Conservation (phyloP, 2,888 invertebrate genomes). For the Cryptophagus acutangulus region DNA sequence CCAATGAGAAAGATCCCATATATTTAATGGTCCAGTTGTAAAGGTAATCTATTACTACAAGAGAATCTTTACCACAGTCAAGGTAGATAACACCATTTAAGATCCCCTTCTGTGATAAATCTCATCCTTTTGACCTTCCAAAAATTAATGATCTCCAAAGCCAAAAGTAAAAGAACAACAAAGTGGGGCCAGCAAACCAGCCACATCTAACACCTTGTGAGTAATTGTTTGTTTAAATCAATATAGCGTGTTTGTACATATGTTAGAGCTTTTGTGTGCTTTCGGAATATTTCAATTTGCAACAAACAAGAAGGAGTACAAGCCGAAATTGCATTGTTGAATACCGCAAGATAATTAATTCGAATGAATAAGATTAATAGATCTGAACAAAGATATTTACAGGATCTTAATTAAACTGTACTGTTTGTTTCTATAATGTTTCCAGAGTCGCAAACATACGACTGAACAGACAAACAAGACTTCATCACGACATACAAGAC, state of each 20-base stretch:
- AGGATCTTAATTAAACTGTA: slow-evolving; percentile 30
- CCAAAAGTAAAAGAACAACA: no score
- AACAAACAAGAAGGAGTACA: slow-evolving; percentile 19
- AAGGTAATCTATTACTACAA: slow-evolving; percentile 6
- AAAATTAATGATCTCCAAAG: no score
- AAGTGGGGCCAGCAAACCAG: no score
- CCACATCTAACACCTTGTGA: no score
- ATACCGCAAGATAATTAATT: slow-evolving; percentile 28
- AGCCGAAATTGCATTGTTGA: slow-evolving; percentile 27
- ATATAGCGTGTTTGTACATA: slow-evolving; percentile 18
- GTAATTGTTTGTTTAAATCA: no score
- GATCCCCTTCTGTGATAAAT: no score
- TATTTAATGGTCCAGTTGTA: slow-evolving; percentile 5
- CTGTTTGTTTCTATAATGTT: slow-evolving; percentile 20
- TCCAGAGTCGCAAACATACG: slow-evolving; percentile 11
- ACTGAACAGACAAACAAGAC: slow-evolving; percentile 13
- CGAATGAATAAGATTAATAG: slow-evolving; percentile 33
- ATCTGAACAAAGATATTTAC: slow-evolving; percentile 30
- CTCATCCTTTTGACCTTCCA: no score
- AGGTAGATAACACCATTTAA: slow-evolving; percentile 6
- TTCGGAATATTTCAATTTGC: slow-evolving; percentile 10
- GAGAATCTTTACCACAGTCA: slow-evolving; percentile 3
- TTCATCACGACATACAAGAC: slow-evolving; percentile 14
- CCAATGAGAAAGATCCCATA: slow-evolving; percentile 1
- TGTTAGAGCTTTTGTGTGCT: slow-evolving; percentile 16